phyloP scores from a whole-genome alignment of 2,888 invertebrate genomes.

The Synanthedon andrenaeformis region DNA sequence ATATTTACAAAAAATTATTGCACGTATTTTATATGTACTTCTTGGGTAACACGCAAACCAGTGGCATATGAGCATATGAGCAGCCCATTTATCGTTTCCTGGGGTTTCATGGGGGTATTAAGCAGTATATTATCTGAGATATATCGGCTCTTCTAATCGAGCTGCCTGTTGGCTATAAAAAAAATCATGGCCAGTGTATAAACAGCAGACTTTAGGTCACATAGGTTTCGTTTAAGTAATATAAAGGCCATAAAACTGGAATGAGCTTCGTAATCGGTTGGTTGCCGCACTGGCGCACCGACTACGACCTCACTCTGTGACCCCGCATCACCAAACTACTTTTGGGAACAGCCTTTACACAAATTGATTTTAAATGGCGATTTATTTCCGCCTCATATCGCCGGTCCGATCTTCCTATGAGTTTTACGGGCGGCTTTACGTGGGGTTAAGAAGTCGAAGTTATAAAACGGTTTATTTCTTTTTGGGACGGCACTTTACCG shows the following conservation, averaged over 20 bases:
- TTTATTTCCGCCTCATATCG: constrained; percentile 70
- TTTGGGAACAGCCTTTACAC: constrained; percentile 58
- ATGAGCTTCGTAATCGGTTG: constrained; percentile 4
- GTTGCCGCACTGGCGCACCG: background rate
- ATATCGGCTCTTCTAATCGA: no score
- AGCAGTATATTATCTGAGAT: no score
- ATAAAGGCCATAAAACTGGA: background rate
- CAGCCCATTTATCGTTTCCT: no score
- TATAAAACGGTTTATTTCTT: constrained; percentile 69
- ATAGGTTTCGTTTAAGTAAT: constrained; percentile 10
- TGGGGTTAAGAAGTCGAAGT: constrained; percentile 61
- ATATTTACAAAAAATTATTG: no score
- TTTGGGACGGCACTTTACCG: constrained; percentile 41
- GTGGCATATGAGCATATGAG: no score
- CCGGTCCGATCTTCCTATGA: constrained; percentile 64
- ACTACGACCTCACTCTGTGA: constrained; percentile 5
- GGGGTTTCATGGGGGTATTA: no score
- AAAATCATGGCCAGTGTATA: no score
- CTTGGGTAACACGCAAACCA: no score
- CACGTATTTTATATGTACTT: no score
- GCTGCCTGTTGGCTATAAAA: no score
- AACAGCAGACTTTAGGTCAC: constrained; percentile 5
- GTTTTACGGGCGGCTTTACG: constrained; percentile 64
- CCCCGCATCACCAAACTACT: constrained; percentile 45
- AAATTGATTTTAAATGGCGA: constrained; percentile 71